phyloP scores from a whole-genome alignment of 2,888 invertebrate species.

The Aradus depressus region DNA sequence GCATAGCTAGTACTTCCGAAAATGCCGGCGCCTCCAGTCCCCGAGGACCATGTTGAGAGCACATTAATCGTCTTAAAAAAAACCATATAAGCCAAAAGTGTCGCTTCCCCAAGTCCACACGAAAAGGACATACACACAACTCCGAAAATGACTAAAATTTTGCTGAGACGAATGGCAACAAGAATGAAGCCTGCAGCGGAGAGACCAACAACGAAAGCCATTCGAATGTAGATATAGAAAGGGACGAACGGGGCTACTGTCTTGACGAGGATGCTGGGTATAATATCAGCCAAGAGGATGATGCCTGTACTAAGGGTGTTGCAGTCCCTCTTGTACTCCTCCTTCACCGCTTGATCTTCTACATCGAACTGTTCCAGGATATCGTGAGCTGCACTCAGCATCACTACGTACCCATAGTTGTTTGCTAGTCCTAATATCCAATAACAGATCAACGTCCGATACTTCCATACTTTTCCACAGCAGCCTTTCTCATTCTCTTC shows the following conservation, averaged over 20 bases:
- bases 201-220: conserved; percentile 46
- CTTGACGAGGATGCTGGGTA: conserved; percentile 63
- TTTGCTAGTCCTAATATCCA: conserved; percentile 75
- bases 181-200: conserved; percentile 52
- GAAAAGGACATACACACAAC: conserved; percentile 66
- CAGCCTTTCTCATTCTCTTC: not conserved
- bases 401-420: conserved; percentile 78
- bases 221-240: conserved; percentile 50
- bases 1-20: conserved; percentile 61
- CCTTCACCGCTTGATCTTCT: not conserved
- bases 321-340: conserved; percentile 40
- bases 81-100: conserved; percentile 60
- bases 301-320: conserved; percentile 61
- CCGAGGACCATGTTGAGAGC: conserved; percentile 74
- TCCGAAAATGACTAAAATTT: conserved; percentile 53
- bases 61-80: conserved; percentile 48
- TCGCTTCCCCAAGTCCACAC: conserved; percentile 69
- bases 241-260: conserved; percentile 58
- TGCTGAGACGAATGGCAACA: conserved; percentile 52
- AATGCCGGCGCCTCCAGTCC: conserved; percentile 73
- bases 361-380: conserved; percentile 37
- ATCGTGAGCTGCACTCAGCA: conserved; percentile 74
- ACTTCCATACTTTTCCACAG: not conserved
- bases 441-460: conserved; percentile 37
- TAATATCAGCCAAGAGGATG: conserved; percentile 65